Base-by-base conservation (phyloP, 2,113 vertebrate species). In the Muntiacus muntjak region DNA sequence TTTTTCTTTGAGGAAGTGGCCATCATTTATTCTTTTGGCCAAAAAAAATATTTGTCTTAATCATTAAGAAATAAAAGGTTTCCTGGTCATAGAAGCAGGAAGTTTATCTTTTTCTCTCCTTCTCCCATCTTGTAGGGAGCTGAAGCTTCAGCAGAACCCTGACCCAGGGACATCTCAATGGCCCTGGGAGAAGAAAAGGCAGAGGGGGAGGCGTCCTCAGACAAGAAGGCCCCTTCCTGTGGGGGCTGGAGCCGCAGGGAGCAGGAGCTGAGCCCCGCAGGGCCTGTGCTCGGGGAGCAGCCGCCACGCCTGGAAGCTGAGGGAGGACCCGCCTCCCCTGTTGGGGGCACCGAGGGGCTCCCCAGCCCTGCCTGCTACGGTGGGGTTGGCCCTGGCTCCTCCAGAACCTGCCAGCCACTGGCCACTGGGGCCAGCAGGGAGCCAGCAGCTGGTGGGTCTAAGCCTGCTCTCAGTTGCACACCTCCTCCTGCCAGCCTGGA, bases 131-230 rank as follows among this genome's bases (percentile, higher is more conserved):
- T 98, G 26, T 98, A 99, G 98, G 97, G 85, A 82, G 58, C 89
- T 88, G 28, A 15, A 95, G 16, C 91, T 96, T 30, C 2, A 40
- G 43, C 17, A 47, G 62, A 1, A 1, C 74, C n/a, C 17, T 3
- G 0, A 79, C 54, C 45, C 52, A 43, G 55, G 71, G 47, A 45
- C 28, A 58, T 36, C 78, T 96, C 1, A 0, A 98, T 99, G 99
- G 98, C 98, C 1, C 95, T 98, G 91, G 98, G 97, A 87, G 98
- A 98, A 98, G 98, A 99, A 84, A 98, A 97, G 47, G 97, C 95
- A 0, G 95, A 97, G 92, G 87, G 84, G 14, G 98, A 97, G 43
- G 97, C 91, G 43, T 93, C 92, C 19, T 52, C 16, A 7, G 83
- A 87, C 26, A 25, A 7, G 1, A 92, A 93, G 0, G 45, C 89